These are phyloP conservation scores for Apocheima hispidaria DNA, from an alignment of 2,888 invertebrate species.

Conservation along the genomic window DNA sequence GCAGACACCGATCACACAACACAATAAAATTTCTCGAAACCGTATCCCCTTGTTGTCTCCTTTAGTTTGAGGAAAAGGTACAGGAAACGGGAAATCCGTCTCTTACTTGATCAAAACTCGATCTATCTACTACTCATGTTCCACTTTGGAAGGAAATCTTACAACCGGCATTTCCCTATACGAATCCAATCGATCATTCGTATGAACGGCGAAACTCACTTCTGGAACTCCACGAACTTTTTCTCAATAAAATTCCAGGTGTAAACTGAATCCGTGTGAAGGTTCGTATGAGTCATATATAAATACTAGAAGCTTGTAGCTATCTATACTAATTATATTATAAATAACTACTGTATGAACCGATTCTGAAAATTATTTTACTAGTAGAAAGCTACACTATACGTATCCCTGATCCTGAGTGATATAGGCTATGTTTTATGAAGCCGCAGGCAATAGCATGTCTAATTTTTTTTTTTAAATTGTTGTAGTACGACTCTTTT, in stretches of 20 bases:
- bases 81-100: slow-evolving; percentile 35
- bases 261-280: slow-evolving; percentile 7
- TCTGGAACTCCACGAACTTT: slow-evolving; percentile 42
- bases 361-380: no score
- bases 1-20: neutral
- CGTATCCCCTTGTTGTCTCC: slow-evolving; percentile 18
- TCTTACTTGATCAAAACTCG: slow-evolving; percentile 33
- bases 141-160: slow-evolving; percentile 33
- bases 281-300: no score
- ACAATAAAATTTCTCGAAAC: slow-evolving; percentile 18
- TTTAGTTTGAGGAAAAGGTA: slow-evolving; percentile 18
- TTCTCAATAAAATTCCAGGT: slow-evolving; percentile 45
- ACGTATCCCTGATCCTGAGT: no score
- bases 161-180: slow-evolving; percentile 42
- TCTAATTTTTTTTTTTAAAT: no score
- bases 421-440: no score
- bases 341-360: no score
- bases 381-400: no score
- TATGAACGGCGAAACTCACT: slow-evolving; percentile 40
- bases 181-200: slow-evolving; percentile 36
- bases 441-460: no score
- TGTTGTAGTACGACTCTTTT: no score
- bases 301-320: no score
- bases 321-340: no score
- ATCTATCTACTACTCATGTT: slow-evolving; percentile 36